Conservation (phyloP, 1,140 invertebrate species). For the Steinernema feltiae region DNA sequence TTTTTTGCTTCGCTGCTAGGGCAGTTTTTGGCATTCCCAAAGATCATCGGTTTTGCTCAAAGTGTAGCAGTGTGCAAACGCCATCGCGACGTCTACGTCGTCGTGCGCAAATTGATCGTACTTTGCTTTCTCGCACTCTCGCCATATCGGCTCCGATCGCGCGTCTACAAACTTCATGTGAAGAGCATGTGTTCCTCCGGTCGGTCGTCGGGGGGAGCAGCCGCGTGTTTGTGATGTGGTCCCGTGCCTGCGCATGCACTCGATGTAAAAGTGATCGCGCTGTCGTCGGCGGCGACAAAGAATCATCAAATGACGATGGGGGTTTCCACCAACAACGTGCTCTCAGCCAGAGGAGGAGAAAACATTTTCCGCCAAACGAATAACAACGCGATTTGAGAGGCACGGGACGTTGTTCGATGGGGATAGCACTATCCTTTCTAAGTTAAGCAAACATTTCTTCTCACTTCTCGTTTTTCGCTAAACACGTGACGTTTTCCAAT, state of each 20-base stretch:
- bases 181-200: background rate
- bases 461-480: no score
- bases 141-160: background rate
- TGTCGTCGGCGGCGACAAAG: background rate
- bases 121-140: background rate
- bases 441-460: no score
- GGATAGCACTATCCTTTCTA: no score
- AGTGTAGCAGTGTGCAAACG: background rate
- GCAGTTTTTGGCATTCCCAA: background rate
- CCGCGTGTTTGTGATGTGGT: constrained; percentile 13
- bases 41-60: background rate
- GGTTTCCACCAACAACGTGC: background rate
- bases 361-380: background rate
- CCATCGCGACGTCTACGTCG: background rate
- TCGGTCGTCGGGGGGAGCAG: background rate
- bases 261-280: constrained; percentile 2
- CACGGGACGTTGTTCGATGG: background rate
- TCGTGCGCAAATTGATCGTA: background rate
- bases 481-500: no score
- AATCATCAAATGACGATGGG: constrained; percentile 8
- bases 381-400: background rate
- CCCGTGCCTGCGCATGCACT: constrained; percentile 7
- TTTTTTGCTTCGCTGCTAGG: no score
- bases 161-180: background rate
- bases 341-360: background rate